Evolutionary conservation across 2,113 vertebrate genomes (phyloP).

Genomic region (Morone chrysops): DNA sequence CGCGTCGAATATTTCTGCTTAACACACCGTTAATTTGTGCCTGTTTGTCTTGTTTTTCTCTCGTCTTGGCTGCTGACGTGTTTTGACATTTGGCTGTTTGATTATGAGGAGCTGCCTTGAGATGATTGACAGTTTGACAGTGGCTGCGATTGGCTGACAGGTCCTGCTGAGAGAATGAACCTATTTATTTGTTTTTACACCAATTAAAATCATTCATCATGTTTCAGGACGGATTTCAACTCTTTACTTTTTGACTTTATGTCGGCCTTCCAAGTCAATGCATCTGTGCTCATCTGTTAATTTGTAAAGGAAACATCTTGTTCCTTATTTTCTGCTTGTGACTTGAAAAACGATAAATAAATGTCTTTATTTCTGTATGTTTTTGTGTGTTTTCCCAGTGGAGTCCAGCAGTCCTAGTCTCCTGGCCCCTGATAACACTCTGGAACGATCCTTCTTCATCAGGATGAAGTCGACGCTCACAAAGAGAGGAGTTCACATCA

Average conservation of each 20-base stretch:
- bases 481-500: slow-evolving; percentile 99
- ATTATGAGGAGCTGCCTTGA: neutral
- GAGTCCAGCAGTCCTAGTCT: slow-evolving; percentile 96
- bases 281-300: neutral
- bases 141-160: slow-evolving; percentile 46
- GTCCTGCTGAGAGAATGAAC: slow-evolving; percentile 6
- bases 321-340: neutral
- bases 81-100: slow-evolving; percentile 41
- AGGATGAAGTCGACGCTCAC: slow-evolving; percentile 99
- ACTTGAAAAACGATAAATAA: neutral
- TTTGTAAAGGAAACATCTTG: too few relatives aligned
- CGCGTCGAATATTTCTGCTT: neutral
- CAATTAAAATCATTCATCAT: neutral
- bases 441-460: slow-evolving; percentile 98
- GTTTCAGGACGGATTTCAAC: neutral
- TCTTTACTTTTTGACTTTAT: too few relatives aligned
- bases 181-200: slow-evolving; percentile 31
- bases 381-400: slow-evolving; percentile 79
- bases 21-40: slow-evolving; percentile 21
- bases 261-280: neutral
- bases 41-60: slow-evolving; percentile 2
- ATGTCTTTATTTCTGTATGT: neutral
- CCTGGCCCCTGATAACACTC: slow-evolving; percentile 91
- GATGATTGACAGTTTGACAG: slow-evolving; percentile 39
- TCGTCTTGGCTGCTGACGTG: slow-evolving; percentile 10